Evolutionary conservation across 2,888 invertebrate genomes (phyloP).

Genomic region (Epinotia demarniana): DNA sequence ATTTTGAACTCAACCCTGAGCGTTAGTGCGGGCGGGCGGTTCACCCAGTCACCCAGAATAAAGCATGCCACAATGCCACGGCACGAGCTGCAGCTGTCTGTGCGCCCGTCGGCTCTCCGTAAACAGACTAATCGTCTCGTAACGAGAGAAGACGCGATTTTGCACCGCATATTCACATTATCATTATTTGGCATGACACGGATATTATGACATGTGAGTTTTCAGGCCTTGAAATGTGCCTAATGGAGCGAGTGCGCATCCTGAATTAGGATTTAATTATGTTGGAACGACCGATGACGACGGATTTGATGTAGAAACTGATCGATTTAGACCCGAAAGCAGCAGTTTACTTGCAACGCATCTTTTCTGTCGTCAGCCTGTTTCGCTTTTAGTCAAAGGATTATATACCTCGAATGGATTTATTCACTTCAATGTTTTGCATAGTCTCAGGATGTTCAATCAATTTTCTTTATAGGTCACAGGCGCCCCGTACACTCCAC

Average conservation of each 20-base stretch:
- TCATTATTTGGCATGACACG: conserved; percentile 19
- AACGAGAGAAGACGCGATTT: conserved; percentile 27
- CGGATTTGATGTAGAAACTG: not conserved
- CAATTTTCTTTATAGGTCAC: conserved; percentile 1
- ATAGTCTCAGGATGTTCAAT: not conserved
- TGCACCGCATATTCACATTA: conserved; percentile 9
- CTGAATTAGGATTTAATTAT: not conserved
- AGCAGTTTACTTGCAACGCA: not conserved
- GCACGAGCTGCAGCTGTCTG: conserved; percentile 50
- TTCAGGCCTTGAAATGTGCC: not conserved
- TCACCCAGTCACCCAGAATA: conserved; percentile 54
- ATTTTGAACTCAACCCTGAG: conserved; percentile 1
- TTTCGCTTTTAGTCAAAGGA: not conserved
- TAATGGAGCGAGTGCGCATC: not conserved
- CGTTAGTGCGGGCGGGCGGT: not conserved
- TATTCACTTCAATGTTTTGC: not conserved
- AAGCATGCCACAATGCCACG: conserved; percentile 61
- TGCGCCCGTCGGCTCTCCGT: conserved; percentile 46
- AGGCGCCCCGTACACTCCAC: conserved; percentile 2
- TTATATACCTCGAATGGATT: not conserved
- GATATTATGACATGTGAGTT: conserved; percentile 11
- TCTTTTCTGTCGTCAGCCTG: too few relatives aligned
- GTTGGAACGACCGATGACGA: not conserved
- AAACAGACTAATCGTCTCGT: conserved; percentile 43
- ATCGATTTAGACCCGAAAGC: not conserved